Evolutionary conservation across 1,140 invertebrate genomes (phyloP).

Genomic region (Drosophila dunni): DNA sequence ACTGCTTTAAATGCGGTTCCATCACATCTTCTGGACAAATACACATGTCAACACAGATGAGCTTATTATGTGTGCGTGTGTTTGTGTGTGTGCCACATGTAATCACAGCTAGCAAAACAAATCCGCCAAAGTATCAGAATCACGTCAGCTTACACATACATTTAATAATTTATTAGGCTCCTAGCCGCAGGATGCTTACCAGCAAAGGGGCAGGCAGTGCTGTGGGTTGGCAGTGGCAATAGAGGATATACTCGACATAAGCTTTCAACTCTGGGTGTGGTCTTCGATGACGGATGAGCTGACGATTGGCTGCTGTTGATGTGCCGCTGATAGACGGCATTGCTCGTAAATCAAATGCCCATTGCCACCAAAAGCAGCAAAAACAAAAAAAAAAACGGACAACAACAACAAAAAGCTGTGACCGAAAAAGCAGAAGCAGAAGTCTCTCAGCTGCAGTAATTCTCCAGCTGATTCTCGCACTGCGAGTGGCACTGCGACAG

Average conservation of each 20-base stretch:
- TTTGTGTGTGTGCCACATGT: not conserved
- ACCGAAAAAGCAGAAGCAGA: too few species aligned
- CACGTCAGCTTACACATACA: slow-evolving; percentile 60
- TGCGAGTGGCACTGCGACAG: not conserved
- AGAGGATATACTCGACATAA: not conserved
- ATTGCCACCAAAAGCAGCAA: not conserved
- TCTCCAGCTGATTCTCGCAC: slow-evolving; percentile 27
- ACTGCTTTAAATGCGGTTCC: slow-evolving; percentile 3
- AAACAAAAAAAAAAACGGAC: not conserved
- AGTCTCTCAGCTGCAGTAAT: slow-evolving; percentile 16
- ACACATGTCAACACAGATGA: slow-evolving; percentile 28
- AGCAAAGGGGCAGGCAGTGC: not conserved
- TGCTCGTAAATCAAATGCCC: slow-evolving; percentile 72
- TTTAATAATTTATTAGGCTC: slow-evolving; percentile 63
- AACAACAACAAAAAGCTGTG: not conserved
- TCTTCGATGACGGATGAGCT: slow-evolving; percentile 68
- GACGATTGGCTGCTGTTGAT: slow-evolving; percentile 64
- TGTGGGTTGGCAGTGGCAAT: not conserved
- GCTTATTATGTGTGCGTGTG: slow-evolving; percentile 6
- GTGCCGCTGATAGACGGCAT: slow-evolving; percentile 63
- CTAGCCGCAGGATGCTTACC: slow-evolving; percentile 8
- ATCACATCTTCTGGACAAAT: slow-evolving; percentile 5
- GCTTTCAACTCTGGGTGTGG: slow-evolving; percentile 38
- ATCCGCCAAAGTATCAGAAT: slow-evolving; percentile 60
- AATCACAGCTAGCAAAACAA: slow-evolving; percentile 29